Conservation (phyloP, 37 sponge, comb jelly and placozoan species). For the Halisarca cf. caerulea region DNA sequence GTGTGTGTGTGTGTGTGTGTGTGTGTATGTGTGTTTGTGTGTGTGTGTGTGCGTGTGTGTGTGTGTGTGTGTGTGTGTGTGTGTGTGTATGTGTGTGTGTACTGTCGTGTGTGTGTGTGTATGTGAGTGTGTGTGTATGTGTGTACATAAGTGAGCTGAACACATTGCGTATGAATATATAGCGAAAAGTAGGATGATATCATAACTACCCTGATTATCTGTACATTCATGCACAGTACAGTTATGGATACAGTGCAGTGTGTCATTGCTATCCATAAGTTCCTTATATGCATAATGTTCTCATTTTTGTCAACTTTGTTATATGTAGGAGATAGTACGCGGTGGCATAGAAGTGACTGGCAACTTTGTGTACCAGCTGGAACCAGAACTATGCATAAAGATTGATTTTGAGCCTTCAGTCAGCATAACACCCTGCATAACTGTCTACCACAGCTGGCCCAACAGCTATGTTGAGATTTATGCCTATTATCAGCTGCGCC, state of each 20-base stretch:
- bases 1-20: conserved; percentile 20
- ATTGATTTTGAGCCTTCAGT: conserved; percentile 6
- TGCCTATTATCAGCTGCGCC: conserved; percentile 14
- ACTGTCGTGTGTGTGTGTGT: neutral
- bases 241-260: too few species aligned
- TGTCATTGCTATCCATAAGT: too few species aligned
- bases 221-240: too few species aligned
- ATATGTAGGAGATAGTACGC: neutral
- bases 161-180: too few species aligned
- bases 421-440: conserved; percentile 17
- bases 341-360: conserved; percentile 24
- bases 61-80: too few species aligned
- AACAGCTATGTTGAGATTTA: conserved; percentile 34
- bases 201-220: too few species aligned
- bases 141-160: neutral
- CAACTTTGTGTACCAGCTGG: conserved; percentile 13
- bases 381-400: conserved; percentile 25
- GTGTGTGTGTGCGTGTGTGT: neutral
- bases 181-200: too few species aligned
- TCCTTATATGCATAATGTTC: too few species aligned
- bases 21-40: conserved; percentile 16
- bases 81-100: conserved; percentile 9
- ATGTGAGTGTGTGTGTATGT: neutral
- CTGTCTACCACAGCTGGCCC: conserved; percentile 26
- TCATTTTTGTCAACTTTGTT: too few species aligned